Base-by-base conservation (phyloP, 2,888 invertebrate genomes). In the Taphrorychus bicolor region DNA sequence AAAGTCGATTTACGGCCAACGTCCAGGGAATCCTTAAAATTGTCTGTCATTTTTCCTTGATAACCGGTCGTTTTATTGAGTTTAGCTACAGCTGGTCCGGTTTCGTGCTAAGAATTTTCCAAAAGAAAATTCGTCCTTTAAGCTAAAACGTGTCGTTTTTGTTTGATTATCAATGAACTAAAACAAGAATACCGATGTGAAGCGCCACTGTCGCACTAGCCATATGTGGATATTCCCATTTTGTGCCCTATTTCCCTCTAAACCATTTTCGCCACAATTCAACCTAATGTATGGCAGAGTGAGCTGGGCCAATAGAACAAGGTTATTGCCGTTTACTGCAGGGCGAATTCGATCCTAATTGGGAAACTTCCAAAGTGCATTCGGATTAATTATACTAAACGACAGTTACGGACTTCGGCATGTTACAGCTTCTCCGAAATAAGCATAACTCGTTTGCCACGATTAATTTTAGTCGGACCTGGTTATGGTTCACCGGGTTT, bases 291-390 rank as follows among this genome's bases (percentile, higher is more conserved):
- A 32, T 3, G 32, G 1, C 32, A 32, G 11, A 11, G 11, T 9
- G 32, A 11, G 32, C 11, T 32, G 7, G 41, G 9, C 3, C 11
- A 42, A 58, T 19, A 58, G 45, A 42, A 66, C 52, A 49, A 61
- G 57, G 57, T 66, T 61, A 66, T 56, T 54, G 49, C 59, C 42
- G 56, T 64, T n/a, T 48, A 42, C 61, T 42, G 58, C 61, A 42
- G 61, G 17, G 24, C 56, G 24, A 61, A 66, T 66, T 61, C 66
- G 57, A 56, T 40, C 61, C 61, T 66, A 66, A 66, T 66, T 66
- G 66, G 60, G 61, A 66, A 61, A 66, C 61, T 66, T 66, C 42
- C 60, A 61, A 66, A 61, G 45, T 66, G 61, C 66, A 66, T 66
- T 66, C 61, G 49, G 66, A 66, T 58, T 61, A 66, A 66, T 66